Base-by-base conservation (phyloP, 2,888 invertebrate species). In the Tipula vernalis region DNA sequence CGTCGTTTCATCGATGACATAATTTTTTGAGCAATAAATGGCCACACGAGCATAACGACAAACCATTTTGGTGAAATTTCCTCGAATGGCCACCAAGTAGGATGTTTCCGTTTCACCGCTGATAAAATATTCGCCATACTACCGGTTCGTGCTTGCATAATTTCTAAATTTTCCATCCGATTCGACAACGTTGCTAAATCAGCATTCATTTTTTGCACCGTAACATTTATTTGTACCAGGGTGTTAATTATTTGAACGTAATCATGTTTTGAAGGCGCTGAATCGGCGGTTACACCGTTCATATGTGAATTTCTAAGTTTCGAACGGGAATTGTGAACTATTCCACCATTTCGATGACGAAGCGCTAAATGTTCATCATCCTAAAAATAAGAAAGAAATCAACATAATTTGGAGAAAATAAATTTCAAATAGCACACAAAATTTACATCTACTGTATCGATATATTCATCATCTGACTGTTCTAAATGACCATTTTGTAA, bases 391-490 rank as follows among this genome's bases (percentile, higher is more conserved):
- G 3, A 85, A 18, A 85, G 18, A 85, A 41, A 41, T 71, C 15
- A 85, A 87, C n/a, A 42, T 39, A 39, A 42, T 39, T 47, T 83
- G 12, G 28, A 1, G 1, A 28, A 28, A 28, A 28, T 28, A 28
- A 2, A 28, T 28, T 28, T 28, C 2, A 28, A 28, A 28, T 28
- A 28, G 28, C 28, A 28, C 12, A 44, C 10, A 44, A 44, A 86
- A 87, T 92, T 92, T 90, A 96, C 95, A 91, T 96, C 96, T 88
- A 96, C 94, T 13, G 96, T 96, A 91, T 96, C 96, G 87, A 95
- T 96, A 90, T 95, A 96, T 91, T 96, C 96, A 90, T 96, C 96
- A 90, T 91, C 93, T 89, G 89, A 93, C 89, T 91, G 91, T 39
- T 90, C 91, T 36, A 90, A 89, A 84, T 71, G 90, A 12, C 90